phyloP scores from a whole-genome alignment of 2,888 invertebrate species.

The Cephonodes hylas region DNA sequence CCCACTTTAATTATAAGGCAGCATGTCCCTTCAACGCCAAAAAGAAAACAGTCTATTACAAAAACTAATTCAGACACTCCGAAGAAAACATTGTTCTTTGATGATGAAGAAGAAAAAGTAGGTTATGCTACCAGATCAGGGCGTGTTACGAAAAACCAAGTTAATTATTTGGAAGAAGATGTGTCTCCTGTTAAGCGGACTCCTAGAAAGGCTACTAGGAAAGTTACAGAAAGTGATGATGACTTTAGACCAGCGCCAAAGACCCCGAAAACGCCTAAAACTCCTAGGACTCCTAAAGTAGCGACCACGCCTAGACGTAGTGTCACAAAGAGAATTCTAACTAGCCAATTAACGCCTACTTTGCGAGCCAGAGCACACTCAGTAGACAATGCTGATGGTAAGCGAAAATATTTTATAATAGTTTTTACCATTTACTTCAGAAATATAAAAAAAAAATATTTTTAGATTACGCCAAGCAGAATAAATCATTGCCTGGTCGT shows the following conservation, averaged over 20 bases:
- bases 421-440: background rate
- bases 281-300: conserved; percentile 25
- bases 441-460: too few species aligned
- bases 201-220: conserved; percentile 45
- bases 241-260: conserved; percentile 49
- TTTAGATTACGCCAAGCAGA: conserved; percentile 56
- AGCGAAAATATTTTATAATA: conserved; percentile 14
- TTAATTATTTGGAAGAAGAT: conserved; percentile 57
- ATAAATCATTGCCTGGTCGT: conserved; percentile 65
- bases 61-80: conserved; percentile 56
- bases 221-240: conserved; percentile 54
- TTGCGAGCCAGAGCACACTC: conserved; percentile 59
- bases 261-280: conserved; percentile 45
- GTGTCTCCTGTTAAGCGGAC: conserved; percentile 54
- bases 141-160: conserved; percentile 42
- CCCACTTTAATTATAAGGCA: conserved; percentile 69
- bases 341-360: conserved; percentile 65
- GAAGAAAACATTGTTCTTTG: conserved; percentile 60
- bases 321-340: conserved; percentile 54
- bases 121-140: conserved; percentile 43
- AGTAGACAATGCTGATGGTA: conserved; percentile 65
- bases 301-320: conserved; percentile 36
- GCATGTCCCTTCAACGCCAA: conserved; percentile 57
- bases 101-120: conserved; percentile 43
- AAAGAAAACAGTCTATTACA: conserved; percentile 51